These are phyloP conservation scores for Actinostola sp. DNA, from an alignment of 92 coral and sea anemone genomes.

Conservation along the genomic window DNA sequence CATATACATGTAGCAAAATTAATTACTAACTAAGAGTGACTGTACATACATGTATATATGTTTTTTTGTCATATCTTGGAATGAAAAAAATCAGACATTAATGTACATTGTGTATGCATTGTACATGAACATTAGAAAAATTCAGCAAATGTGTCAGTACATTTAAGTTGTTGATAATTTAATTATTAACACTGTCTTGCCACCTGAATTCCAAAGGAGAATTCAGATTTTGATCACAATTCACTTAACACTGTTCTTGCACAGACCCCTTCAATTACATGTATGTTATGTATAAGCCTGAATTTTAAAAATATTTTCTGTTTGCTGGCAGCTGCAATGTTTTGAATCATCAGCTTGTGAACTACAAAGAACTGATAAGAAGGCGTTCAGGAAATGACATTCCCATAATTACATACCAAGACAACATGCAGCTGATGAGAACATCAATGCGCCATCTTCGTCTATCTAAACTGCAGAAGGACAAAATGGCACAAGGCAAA, in stretches of 20 bases:
- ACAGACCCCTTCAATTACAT: not conserved
- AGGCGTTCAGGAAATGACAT: slow-evolving; percentile 2
- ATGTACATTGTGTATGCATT: too few species aligned
- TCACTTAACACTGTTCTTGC: not conserved
- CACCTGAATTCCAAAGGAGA: too few species aligned
- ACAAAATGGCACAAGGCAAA: slow-evolving; percentile 33
- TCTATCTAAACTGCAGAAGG: slow-evolving; percentile 44
- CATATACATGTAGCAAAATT: too few species aligned
- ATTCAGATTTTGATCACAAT: too few species aligned
- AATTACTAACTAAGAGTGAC: too few species aligned
- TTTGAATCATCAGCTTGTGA: slow-evolving; percentile 19
- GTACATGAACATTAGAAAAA: too few species aligned
- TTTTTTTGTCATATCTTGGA: too few species aligned
- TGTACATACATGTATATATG: too few species aligned
- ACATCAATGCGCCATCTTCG: slow-evolving; percentile 58
- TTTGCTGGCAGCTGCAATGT: slow-evolving; percentile 21
- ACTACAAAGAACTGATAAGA: slow-evolving; percentile 40
- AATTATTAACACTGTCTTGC: too few species aligned
- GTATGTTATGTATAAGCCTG: not conserved
- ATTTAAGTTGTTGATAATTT: too few species aligned
- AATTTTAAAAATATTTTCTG: not conserved
- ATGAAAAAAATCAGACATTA: too few species aligned
- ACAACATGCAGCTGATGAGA: slow-evolving; percentile 46
- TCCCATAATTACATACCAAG: slow-evolving; percentile 49
- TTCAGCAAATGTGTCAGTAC: too few species aligned